Evolutionary conservation across 2,113 vertebrate genomes (phyloP).

Genomic region (Crypturellus undulatus): DNA sequence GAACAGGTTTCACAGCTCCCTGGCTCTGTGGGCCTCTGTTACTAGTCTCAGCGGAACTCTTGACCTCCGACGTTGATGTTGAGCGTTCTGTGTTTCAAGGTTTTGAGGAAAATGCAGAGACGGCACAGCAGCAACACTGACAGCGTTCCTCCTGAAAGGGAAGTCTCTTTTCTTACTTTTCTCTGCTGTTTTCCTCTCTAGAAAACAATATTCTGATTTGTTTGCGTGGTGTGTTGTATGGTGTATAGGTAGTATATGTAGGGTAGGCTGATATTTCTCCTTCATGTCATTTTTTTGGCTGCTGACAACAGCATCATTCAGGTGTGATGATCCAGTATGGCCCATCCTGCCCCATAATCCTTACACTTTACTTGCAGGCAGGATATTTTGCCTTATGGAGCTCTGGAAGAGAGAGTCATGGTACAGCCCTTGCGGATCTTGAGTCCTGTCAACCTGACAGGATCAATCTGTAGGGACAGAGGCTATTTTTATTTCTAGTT

Average conservation of each 20-base stretch:
- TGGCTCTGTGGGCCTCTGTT: neutral
- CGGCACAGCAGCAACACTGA: slow-evolving; percentile 98
- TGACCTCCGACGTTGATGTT: slow-evolving; percentile 63
- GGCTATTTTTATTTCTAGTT: neutral
- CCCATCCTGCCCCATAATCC: neutral
- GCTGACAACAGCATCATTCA: neutral
- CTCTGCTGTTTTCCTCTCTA: neutral
- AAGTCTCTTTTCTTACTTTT: neutral
- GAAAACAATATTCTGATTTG: neutral
- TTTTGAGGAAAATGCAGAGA: slow-evolving; percentile 95
- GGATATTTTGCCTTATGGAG: neutral
- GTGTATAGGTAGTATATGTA: neutral
- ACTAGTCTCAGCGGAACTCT: neutral
- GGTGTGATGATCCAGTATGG: neutral
- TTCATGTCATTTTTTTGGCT: neutral
- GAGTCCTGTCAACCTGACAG: neutral
- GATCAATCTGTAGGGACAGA: neutral
- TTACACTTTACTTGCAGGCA: neutral
- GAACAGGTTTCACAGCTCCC: neutral
- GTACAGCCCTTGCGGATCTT: neutral
- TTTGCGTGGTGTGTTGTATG: neutral
- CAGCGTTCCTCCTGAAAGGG: slow-evolving; percentile 92
- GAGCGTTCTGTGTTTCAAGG: slow-evolving; percentile 83
- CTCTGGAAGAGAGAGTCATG: neutral
- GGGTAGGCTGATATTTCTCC: neutral